Evolutionary conservation across 2,888 invertebrate genomes (phyloP).

Genomic region (Uloborus plumipes): DNA sequence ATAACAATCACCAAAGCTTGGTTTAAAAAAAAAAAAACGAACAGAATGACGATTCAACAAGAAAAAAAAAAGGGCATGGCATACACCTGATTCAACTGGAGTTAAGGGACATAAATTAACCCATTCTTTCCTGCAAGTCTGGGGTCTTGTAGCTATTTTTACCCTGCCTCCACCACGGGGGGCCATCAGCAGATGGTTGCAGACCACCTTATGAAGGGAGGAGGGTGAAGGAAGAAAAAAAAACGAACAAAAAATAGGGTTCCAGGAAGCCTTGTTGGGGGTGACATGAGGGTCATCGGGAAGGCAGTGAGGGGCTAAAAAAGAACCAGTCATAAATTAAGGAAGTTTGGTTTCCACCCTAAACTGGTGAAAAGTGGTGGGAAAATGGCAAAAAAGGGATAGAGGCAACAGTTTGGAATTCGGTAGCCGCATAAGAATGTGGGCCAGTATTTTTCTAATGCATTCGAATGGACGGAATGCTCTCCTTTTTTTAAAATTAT

Average conservation of each 20-base stretch:
- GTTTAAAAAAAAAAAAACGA: too few species aligned
- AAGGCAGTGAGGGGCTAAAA: constrained; percentile 16
- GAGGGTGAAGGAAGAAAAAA: constrained; percentile 2
- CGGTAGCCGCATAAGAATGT: not conserved
- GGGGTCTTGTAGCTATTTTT: constrained; percentile 2
- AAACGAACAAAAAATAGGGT: constrained; percentile 8
- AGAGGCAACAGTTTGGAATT: not conserved
- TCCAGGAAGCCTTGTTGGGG: not conserved
- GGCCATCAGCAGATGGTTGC: constrained; percentile 40
- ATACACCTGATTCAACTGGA: constrained; percentile 1
- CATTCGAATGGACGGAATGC: not conserved
- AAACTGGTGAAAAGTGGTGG: constrained; percentile 1
- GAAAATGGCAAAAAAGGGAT: constrained; percentile 21
- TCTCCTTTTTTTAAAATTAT: not conserved
- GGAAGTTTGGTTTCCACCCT: constrained; percentile 18
- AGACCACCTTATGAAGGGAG: constrained; percentile 1
- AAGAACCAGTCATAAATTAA: constrained; percentile 52
- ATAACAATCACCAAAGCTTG: too few species aligned
- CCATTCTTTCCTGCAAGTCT: constrained; percentile 5
- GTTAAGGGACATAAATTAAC: constrained; percentile 30
- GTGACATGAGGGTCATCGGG: constrained; percentile 20
- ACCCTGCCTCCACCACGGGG: constrained; percentile 10
- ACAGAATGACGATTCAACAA: too few species aligned
- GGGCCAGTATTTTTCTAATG: not conserved
- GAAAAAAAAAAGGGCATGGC: not conserved